Percentiles rank a stretch among this genome's conserved stretches.
phyloP scores from a whole-genome alignment of 35 echinoderm and acorn worm species.

The Amphiura filiformis region DNA sequence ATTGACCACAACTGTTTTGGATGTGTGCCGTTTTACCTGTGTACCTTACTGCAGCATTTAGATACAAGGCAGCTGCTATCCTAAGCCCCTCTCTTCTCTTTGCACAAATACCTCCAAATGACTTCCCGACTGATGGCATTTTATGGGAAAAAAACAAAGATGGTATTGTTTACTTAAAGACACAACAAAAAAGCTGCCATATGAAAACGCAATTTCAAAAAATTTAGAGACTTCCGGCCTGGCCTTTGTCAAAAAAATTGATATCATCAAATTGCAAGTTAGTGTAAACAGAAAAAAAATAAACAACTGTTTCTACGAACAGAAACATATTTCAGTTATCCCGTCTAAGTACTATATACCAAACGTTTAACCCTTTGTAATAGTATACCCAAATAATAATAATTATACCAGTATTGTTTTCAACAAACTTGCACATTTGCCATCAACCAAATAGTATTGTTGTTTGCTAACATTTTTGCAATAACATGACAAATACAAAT shows the following conservation, averaged over 20 bases:
- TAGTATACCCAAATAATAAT: background rate
- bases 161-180: constrained; percentile 12
- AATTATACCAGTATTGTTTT: background rate
- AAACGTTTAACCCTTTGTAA: background rate
- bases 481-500: background rate
- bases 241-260: background rate
- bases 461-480: background rate
- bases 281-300: background rate
- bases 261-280: background rate
- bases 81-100: background rate
- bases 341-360: background rate
- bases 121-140: constrained; percentile 13
- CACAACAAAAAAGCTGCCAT: constrained; percentile 13
- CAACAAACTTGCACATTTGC: constrained; percentile 1
- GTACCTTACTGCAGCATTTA: too few species aligned
- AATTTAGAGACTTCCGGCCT: background rate
- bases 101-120: constrained; percentile 7
- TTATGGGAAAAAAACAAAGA: constrained; percentile 15
- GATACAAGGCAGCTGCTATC: too few species aligned
- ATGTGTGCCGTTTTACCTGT: too few species aligned
- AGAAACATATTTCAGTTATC: background rate
- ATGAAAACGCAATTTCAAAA: constrained; percentile 1
- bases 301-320: background rate
- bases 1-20: too few species aligned
- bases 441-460: background rate